Evolutionary conservation across 2,888 invertebrate genomes (phyloP).

Genomic region (Drosophila mimetica): DNA sequence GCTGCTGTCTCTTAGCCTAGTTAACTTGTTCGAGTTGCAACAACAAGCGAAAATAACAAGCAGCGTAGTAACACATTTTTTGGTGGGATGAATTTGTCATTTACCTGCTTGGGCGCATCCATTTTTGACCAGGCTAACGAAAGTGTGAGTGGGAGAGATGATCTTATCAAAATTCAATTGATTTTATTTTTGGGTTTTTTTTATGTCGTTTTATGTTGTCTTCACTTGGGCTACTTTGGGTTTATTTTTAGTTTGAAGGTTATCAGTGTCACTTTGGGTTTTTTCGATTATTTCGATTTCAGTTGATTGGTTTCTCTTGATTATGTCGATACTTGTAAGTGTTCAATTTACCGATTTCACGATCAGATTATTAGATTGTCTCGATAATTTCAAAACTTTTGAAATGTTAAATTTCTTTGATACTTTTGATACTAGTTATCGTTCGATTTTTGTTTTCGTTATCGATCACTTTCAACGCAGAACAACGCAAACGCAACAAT

Average conservation of each 20-base stretch:
- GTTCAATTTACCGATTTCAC: neutral
- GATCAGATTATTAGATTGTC: conserved; percentile 2
- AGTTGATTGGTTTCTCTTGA: neutral
- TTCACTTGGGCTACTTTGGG: conserved; percentile 31
- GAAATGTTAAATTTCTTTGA: too few species aligned
- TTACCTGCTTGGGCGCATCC: conserved; percentile 81
- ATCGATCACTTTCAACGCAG: conserved; percentile 21
- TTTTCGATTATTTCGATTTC: conserved; percentile 20
- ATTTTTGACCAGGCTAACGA: conserved; percentile 55
- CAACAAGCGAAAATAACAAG: conserved; percentile 31
- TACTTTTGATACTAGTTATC: conserved; percentile 5
- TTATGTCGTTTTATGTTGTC: conserved; percentile 15
- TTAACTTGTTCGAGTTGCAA: conserved; percentile 61
- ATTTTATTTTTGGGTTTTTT: conserved; percentile 6
- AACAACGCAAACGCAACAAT: conserved; percentile 29
- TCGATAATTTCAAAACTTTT: conserved; percentile 15
- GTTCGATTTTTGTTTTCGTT: conserved; percentile 12
- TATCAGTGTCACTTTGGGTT: conserved; percentile 29
- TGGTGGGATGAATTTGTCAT: conserved; percentile 32
- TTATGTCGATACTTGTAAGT: neutral
- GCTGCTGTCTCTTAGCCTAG: conserved; percentile 70
- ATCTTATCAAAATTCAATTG: conserved; percentile 29
- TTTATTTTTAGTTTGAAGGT: conserved; percentile 41
- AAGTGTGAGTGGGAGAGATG: conserved; percentile 35
- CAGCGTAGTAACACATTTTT: conserved; percentile 11